These are phyloP conservation scores for Canis aureus DNA, from an alignment of 2,113 vertebrate genomes.

Conservation along the genomic window DNA sequence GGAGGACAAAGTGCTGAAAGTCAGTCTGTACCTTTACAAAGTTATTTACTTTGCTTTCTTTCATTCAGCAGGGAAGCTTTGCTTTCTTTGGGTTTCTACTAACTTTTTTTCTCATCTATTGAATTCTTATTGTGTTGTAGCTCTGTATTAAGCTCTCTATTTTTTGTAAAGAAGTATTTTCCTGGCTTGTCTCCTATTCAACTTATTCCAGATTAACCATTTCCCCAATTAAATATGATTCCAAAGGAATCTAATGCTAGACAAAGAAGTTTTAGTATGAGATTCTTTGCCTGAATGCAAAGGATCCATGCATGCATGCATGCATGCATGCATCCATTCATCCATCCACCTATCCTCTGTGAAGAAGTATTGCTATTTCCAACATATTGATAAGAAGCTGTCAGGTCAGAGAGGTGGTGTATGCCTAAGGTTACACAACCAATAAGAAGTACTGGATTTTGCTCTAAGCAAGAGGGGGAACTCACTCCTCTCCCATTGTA, in stretches of 20 bases:
- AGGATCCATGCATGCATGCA: neutral
- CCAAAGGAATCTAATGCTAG: neutral
- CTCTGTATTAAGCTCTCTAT: constrained; percentile 6
- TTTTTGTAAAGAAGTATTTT: neutral
- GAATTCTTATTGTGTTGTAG: neutral
- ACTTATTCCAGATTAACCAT: neutral
- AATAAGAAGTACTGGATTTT: neutral
- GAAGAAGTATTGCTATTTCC: neutral
- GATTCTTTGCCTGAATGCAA: neutral
- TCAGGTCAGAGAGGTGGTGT: neutral
- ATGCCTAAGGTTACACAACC: neutral
- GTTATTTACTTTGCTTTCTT: neutral
- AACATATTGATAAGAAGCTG: neutral
- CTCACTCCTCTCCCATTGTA: neutral
- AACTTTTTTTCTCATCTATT: neutral
- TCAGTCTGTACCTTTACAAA: neutral
- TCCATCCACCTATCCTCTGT: neutral
- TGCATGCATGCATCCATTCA: neutral
- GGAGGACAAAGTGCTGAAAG: neutral
- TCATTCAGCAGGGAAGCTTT: neutral
- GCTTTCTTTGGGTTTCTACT: neutral
- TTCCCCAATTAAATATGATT: neutral
- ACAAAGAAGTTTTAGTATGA: neutral
- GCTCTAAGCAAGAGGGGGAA: neutral
- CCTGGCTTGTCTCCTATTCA: neutral